Evolutionary conservation across 2,888 invertebrate species (phyloP).

Genomic region (Cordilura impudica): DNA sequence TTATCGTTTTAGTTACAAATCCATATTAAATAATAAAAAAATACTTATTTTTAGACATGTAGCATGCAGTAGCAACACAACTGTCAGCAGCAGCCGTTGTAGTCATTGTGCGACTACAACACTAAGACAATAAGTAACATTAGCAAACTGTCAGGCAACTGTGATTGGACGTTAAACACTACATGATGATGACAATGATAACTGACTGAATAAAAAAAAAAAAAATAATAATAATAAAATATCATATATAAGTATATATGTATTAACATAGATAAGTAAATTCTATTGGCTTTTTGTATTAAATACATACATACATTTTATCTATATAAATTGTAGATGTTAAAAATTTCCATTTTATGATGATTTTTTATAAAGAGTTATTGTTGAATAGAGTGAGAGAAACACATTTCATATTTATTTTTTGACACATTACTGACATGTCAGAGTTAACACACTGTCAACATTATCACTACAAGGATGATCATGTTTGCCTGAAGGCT

Average conservation of each 20-base stretch:
- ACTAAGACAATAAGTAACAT: constrained; percentile 30
- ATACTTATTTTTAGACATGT: too few species aligned
- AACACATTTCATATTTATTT: constrained; percentile 53
- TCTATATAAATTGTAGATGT: neutral
- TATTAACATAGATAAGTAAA: neutral
- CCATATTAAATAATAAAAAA: too few species aligned
- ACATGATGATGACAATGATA: constrained; percentile 49
- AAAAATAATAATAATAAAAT: constrained; percentile 6
- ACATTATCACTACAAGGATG: constrained; percentile 24
- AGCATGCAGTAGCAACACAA: neutral
- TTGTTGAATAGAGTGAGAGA: neutral
- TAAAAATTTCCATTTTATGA: constrained; percentile 15
- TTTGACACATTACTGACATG: constrained; percentile 61
- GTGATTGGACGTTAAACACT: constrained; percentile 20
- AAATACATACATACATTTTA: neutral
- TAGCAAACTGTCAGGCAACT: constrained; percentile 46
- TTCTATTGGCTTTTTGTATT: neutral
- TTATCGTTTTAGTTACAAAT: too few species aligned
- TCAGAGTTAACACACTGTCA: constrained; percentile 58
- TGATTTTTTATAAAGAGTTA: neutral
- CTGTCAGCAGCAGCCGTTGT: neutral
- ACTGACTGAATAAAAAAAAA: constrained; percentile 45
- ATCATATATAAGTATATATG: neutral
- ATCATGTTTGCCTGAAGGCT: constrained; percentile 11
- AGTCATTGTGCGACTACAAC: neutral